Evolutionary conservation across 2,797 vertebrate species (phyloP).

Genomic region (Trachurus trachurus): DNA sequence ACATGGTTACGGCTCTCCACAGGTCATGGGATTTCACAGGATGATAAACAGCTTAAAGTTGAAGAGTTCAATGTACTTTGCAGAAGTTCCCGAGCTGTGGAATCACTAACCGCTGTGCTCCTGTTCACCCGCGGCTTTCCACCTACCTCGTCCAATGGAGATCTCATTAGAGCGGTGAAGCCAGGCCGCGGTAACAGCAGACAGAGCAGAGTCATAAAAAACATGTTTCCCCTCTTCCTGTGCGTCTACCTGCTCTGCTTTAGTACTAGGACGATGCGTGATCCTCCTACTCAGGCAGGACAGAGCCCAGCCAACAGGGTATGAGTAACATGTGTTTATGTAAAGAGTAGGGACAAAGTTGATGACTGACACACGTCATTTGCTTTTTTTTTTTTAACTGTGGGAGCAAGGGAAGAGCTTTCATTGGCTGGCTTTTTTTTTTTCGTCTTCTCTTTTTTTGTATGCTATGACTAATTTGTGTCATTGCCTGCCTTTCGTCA

Average conservation of each 20-base stretch:
- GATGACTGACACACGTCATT: slow-evolving; percentile 57
- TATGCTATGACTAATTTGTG: slow-evolving; percentile 40
- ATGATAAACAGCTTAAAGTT: slow-evolving; percentile 74
- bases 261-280: slow-evolving; percentile 39
- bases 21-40: slow-evolving; percentile 36
- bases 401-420: slow-evolving; percentile 26
- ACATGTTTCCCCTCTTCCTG: slow-evolving; percentile 75
- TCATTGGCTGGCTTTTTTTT: slow-evolving; percentile 45
- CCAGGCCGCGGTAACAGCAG: slow-evolving; percentile 73
- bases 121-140: slow-evolving; percentile 62
- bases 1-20: slow-evolving; percentile 16
- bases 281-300: slow-evolving; percentile 52
- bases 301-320: slow-evolving; percentile 33
- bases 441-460: background rate
- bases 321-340: slow-evolving; percentile 64
- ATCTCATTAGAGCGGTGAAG: slow-evolving; percentile 68
- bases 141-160: slow-evolving; percentile 81
- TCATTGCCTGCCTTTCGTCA: slow-evolving; percentile 27
- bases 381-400: slow-evolving; percentile 11
- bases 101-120: slow-evolving; percentile 53
- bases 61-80: slow-evolving; percentile 83
- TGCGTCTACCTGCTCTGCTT: slow-evolving; percentile 59
- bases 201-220: slow-evolving; percentile 68
- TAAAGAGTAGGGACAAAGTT: slow-evolving; percentile 78
- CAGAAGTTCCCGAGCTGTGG: slow-evolving; percentile 64